Evolutionary conservation across 2,113 vertebrate species (phyloP), one percentile per base, ranked within the genome.

Genomic region (Phyllostomus hastatus): DNA sequence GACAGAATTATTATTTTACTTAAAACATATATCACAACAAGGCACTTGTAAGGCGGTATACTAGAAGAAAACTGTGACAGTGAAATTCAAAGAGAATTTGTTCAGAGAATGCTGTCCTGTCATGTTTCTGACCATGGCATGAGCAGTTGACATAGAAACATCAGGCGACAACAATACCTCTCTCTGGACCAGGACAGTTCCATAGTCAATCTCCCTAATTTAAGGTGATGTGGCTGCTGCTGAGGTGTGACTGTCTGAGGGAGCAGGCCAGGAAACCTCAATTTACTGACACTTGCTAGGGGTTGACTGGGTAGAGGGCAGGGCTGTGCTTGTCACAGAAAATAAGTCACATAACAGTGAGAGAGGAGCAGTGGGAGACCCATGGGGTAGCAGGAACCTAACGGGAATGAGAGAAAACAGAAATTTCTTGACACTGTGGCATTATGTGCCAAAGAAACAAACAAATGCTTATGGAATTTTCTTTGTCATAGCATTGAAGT

Each of bases 401-500:
- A 70, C 0, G 4, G 61, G 26, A 73, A 11, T 75, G 67, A 97
- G 10, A 14, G 17, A 70, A 92, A 96, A 52, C 50, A 91, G 80
- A 88, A 75, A 59, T 17, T 88, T 57, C 93, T 89, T 91, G 96
- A 97, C 61, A 96, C 33, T 50, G 61, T 20, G 48, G 24, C 67
- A 48, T 52, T 67, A 52, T 33, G 22, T 92, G 69, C 26, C 43
- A 41, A 67, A 82, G 41, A 82, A 94, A 94, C 16, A 86, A 78
- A 84, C 64, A 57, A 83, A 85, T 54, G 52, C 50, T 75, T 87
- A 66, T 64, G 83, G 80, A 91, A 90, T 94, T 94, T 90, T 93
- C 94, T 96, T 94, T 92, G 70, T 52, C 78, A 94, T 80, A 81
- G 87, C 24, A 80, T n/a, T 95, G 94, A 96, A 83, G 83, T 88